A percentile compares a stretch with the other conserved stretches of the same genome.
phyloP scores from a whole-genome alignment of 2,888 invertebrate species.

The Coremacera marginata region DNA sequence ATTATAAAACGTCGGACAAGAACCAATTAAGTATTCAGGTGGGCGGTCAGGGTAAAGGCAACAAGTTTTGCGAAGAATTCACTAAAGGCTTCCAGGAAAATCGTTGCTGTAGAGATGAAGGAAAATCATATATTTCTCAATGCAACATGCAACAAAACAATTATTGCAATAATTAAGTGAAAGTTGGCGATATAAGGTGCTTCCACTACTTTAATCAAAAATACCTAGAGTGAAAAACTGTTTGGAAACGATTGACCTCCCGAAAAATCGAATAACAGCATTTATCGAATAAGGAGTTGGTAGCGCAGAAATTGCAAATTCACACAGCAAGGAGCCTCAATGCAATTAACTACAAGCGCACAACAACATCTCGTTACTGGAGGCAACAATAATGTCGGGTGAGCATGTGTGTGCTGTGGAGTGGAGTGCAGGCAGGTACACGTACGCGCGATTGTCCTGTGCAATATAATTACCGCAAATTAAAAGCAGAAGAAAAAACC shows the following conservation, averaged over 20 bases:
- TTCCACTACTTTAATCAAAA: not conserved
- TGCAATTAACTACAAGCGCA: not conserved
- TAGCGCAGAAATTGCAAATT: not conserved
- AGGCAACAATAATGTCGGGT: not conserved
- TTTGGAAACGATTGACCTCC: not conserved
- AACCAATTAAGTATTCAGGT: constrained; percentile 30
- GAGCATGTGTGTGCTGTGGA: not conserved
- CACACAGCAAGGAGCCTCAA: not conserved
- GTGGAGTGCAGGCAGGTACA: not conserved
- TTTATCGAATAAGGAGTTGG: not conserved
- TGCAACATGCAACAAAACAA: not conserved
- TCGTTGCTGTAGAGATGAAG: not conserved
- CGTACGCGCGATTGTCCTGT: not conserved
- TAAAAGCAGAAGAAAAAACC: not conserved
- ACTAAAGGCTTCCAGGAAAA: constrained; percentile 13
- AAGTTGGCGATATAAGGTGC: not conserved
- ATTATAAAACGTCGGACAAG: constrained; percentile 6
- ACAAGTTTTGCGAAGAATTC: not conserved
- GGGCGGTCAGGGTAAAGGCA: constrained; percentile 10
- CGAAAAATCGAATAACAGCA: not conserved
- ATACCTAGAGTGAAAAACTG: not conserved
- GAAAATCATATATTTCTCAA: not conserved
- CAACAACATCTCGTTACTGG: constrained; percentile 3
- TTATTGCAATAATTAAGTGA: not conserved
- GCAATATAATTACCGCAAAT: constrained; percentile 17